Base-by-base conservation (phyloP, 2,888 invertebrate species). In the Myopa testacea region DNA sequence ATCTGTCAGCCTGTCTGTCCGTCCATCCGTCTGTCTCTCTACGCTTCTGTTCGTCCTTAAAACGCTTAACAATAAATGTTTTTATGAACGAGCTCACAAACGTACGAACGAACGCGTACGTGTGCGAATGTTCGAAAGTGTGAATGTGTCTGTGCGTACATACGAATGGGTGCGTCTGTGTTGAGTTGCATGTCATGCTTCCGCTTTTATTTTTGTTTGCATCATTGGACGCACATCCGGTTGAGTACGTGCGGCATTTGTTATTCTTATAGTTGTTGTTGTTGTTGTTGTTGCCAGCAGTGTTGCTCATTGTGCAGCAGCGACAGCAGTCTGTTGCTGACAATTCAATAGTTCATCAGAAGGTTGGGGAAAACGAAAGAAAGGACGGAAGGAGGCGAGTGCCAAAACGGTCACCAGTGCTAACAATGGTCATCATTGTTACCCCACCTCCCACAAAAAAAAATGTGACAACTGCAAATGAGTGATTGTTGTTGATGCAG, bases 221-320 rank as follows among this genome's bases (percentile, higher is more conserved):
- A 69, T 73, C 62, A 78, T 65, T 77, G 77, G 72, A 55, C 63
- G 79, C 65, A 80, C 80, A 80, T 79, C 80, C 80, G 80, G 69
- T 73, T 34, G 34, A 8, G 67, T 75, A 80, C 79, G 80, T 80
- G 80, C 60, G 75, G 45, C 69, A 75, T 37, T 75, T 75, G 73
- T 70, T 70, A 34, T 50, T 70, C 50, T 58, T 58, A 50, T 65
- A 26, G 65, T 16, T 50, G 45, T 73, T 73, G 70, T 14, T 68
- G n/a, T 50, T 69, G 69, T 55, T 71, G 26, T 37, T 58, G 58
- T 58, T 71, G 45, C 34, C 34, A 34, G 38, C 4, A 38, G 16
- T 45, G 62, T 73, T 73, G 50, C 75, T 60, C 69, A 69, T 69
- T 69, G 75, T 69, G 68, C 45, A 45, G 58, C 63, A 62, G 62